Evolutionary conservation across 2,113 vertebrate genomes (phyloP).

Genomic region (Acrocephalus arundinaceus): DNA sequence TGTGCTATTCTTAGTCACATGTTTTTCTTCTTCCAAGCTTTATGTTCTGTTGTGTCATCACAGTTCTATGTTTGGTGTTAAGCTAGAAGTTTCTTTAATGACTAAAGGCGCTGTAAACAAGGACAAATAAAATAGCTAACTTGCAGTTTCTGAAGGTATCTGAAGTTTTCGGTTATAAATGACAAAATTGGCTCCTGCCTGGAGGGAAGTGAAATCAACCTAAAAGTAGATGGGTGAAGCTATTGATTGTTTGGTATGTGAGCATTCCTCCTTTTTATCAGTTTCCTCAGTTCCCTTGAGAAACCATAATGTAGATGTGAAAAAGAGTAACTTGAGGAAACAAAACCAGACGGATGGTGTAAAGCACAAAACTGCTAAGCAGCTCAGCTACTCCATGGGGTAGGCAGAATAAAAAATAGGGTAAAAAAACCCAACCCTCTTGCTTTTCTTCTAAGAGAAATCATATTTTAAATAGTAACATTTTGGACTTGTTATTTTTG

Average conservation of each 20-base stretch:
- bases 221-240: background rate
- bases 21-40: background rate
- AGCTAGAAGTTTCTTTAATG: background rate
- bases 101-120: background rate
- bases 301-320: background rate
- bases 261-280: background rate
- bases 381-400: background rate
- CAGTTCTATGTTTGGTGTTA: background rate
- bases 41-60: background rate
- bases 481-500: slow-evolving; percentile 36
- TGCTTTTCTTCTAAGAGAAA: background rate
- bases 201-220: background rate
- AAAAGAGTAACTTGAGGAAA: background rate
- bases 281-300: background rate
- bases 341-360: background rate
- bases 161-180: background rate
- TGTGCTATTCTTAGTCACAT: background rate
- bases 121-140: background rate
- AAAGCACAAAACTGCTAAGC: background rate
- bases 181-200: background rate
- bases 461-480: slow-evolving; percentile 8
- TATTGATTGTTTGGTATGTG: background rate
- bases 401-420: background rate
- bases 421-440: background rate
- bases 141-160: background rate